Conservation (phyloP, 2,113 vertebrate species). For the Lucifuga dentata region DNA sequence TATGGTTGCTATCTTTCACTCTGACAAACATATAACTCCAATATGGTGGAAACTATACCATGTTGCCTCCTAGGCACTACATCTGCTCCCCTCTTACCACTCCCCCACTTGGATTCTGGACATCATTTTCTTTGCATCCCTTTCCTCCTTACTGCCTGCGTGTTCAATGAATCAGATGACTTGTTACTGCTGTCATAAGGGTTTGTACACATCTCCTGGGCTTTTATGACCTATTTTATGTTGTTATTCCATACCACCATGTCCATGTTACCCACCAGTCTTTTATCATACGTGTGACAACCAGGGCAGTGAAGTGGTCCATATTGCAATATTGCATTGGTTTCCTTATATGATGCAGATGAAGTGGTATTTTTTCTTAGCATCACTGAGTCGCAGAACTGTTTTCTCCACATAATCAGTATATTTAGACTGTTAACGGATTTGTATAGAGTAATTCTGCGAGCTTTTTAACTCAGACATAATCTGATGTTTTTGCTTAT, state of each 20-base stretch:
- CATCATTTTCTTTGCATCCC: constrained; percentile 20
- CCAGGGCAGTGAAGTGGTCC: constrained; percentile 21
- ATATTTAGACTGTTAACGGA: too few relatives aligned
- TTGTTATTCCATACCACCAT: constrained; percentile 15
- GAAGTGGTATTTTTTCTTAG: not conserved
- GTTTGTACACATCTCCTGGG: constrained; percentile 52
- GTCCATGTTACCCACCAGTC: constrained; percentile 13
- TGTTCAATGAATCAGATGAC: constrained; percentile 57
- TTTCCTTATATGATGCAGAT: constrained; percentile 2
- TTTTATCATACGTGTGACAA: constrained; percentile 58
- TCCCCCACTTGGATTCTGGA: constrained; percentile 1
- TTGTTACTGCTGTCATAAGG: constrained; percentile 51
- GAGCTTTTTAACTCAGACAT: not conserved
- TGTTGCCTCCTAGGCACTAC: constrained; percentile 22
- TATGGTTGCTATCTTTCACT: constrained; percentile 37
- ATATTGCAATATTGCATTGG: constrained; percentile 7
- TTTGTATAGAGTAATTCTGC: not conserved
- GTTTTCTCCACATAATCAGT: too few relatives aligned
- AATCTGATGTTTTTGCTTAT: not conserved
- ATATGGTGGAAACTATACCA: constrained; percentile 13
- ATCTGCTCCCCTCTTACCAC: not conserved
- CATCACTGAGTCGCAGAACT: not conserved
- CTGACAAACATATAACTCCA: constrained; percentile 30
- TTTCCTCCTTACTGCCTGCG: not conserved
- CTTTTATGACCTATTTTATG: constrained; percentile 64